Base-by-base conservation (phyloP, 2,113 vertebrate genomes). In the Macaca nemestrina region DNA sequence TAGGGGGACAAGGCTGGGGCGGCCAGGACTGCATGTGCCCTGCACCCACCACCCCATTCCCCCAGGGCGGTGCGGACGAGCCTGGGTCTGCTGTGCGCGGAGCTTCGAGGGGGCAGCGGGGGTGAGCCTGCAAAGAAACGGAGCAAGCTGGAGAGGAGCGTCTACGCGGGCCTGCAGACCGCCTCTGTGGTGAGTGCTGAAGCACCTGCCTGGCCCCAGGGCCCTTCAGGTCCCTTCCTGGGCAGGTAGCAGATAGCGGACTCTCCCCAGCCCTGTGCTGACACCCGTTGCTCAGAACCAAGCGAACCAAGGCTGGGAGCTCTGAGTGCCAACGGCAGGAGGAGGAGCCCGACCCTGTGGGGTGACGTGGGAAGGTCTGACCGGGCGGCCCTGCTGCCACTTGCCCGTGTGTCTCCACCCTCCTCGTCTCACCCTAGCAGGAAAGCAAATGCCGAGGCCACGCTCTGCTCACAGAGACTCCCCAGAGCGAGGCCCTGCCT, bases 1-100 rank as follows among this genome's bases (percentile, higher is more conserved):
- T 45, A 50, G 32, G 48, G 87, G 57, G 81, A 85, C 73, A 87
- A 85, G 78, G 72, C 75, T 67, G 75, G 90, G 48, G 86, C 43
- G 40, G 55, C 50, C 83, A 70, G 30, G 45, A 30, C 80, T 76
- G 45, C 22, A 1, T 78, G 87, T 32, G 14, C 40, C 45, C 95
- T 72, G 5, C 18, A n/a, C 96, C 8, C 23, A n/a, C n/a, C 70
- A 93, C 98, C 95, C 98, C 90, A 92, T 68, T 97, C 95, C 98
- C 97, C 84, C 98, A 99, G 99, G 98, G 98, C 99, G 0, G 98
- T 99, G 97, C 99, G 99, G 98, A 98, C 98, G 97, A 99, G 99
- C 93, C 98, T 99, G 97, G 99, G 98, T 57, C 98, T 99, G 88
- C 99, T 99, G 97, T 99, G 99, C 0, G 99, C 99, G 0, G 99